Evolutionary conservation across 2,888 invertebrate species (phyloP).

Genomic region (Halocaridina rubra): DNA sequence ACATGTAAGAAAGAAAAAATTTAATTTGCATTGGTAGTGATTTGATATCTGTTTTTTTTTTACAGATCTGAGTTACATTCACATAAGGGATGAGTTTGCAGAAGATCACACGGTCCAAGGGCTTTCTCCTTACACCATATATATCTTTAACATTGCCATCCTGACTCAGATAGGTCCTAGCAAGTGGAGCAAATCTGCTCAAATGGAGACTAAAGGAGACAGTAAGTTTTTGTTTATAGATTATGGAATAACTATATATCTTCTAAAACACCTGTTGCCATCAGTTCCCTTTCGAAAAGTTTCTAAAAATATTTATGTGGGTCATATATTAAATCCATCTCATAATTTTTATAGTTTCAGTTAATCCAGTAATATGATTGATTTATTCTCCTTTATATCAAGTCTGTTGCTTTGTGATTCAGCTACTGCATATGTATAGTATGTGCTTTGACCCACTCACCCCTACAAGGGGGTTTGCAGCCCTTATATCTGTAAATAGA

Average conservation of each 20-base stretch:
- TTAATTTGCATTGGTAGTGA: not conserved
- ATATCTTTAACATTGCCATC: constrained; percentile 38
- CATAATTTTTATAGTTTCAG: too few species aligned
- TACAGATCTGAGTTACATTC: constrained; percentile 11
- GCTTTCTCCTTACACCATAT: constrained; percentile 19
- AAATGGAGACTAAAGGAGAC: not conserved
- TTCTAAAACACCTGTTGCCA: too few species aligned
- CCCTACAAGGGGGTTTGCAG: not conserved
- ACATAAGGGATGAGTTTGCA: not conserved
- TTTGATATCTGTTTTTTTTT: not conserved
- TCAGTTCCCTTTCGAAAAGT: too few species aligned
- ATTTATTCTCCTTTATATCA: too few species aligned
- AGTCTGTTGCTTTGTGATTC: not conserved
- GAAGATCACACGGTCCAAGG: not conserved
- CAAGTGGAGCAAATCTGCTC: constrained; percentile 20
- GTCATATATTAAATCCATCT: too few species aligned
- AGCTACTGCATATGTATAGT: not conserved
- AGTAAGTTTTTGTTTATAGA: constrained; percentile 23
- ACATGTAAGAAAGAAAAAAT: not conserved
- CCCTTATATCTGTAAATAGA: too few species aligned
- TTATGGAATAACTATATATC: too few species aligned
- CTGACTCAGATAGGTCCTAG: constrained; percentile 27
- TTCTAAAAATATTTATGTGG: too few species aligned
- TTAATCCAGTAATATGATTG: too few species aligned
- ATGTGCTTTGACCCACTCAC: not conserved